Evolutionary conservation across 1,140 invertebrate genomes (phyloP).

Genomic region (Pogonognathellus flavescens): DNA sequence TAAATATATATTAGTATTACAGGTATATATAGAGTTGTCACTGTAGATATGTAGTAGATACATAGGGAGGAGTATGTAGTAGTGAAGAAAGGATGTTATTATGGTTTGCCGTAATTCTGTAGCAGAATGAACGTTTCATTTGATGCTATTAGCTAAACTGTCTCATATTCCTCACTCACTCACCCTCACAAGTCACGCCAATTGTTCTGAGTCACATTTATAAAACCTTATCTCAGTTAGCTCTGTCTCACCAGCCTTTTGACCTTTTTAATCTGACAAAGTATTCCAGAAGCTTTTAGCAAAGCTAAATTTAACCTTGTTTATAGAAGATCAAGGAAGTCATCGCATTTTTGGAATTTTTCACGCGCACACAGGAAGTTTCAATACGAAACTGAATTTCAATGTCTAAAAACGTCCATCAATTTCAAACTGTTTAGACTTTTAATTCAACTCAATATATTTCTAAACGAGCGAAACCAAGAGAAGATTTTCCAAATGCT

Average conservation of each 20-base stretch:
- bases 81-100: not conserved
- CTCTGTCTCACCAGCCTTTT: not conserved
- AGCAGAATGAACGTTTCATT: constrained; percentile 27
- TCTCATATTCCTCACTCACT: constrained; percentile 38
- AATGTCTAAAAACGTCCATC: not conserved
- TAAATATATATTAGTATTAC: no score
- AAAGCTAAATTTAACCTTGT: constrained; percentile 33
- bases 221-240: constrained; percentile 15
- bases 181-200: not conserved
- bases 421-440: not conserved
- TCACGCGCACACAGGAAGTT: not conserved
- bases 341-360: not conserved
- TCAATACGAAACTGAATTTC: not conserved
- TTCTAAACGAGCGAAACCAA: no score
- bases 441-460: no score
- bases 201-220: constrained; percentile 26
- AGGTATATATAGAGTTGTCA: no score
- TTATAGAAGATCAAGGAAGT: not conserved
- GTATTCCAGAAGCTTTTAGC: constrained; percentile 4
- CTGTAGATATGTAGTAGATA: not conserved
- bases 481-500: no score
- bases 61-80: not conserved
- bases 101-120: not conserved
- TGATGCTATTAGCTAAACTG: constrained; percentile 40
- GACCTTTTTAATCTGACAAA: constrained; percentile 16